Evolutionary conservation across 2,888 invertebrate species (phyloP), one percentile per base, ranked within the genome.

Genomic region (Carabus problematicus): DNA sequence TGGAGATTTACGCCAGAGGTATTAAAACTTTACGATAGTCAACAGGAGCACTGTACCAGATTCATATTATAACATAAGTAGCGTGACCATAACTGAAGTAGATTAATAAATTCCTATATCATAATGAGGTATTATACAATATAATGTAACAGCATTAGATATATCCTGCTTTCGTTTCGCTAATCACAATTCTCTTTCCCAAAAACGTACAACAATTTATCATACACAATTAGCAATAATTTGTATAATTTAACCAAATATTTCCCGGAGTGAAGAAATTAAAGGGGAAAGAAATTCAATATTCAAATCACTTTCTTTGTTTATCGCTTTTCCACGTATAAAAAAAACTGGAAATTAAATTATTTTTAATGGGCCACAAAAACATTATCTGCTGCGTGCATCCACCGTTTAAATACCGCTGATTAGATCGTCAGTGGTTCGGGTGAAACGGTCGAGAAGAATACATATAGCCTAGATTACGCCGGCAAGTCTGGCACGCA

Each of bases 381-480:
- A 45, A 18, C 60, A 60, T 60, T 60, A 18, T 19, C 60, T 45
- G 45, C 14, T 29, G n/a, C 45, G 45, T 29, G 60, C 60, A 60
- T 43, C 60, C 60, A 45, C 60, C 60, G 60, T 60, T 60, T 60
- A 60, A 45, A 45, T 42, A 60, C 60, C 43, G 60, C 60, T 60
- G 60, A 60, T 60, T 60, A 60, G 45, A 60, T 45, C 18, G 60
- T 60, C 29, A 8, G n/a, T 42, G 43, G 60, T 19, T 42, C 7
- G 55, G 60, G 60, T 19, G 29, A 43, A 45, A 45, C 45, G 29
- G 45, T 18, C 60, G 60, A 60, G 43, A 29, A 60, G 60, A 60
- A 60, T 60, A 60, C 60, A 60, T 60, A 60, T 60, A 60, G 60
- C 60, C n/a, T 11, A 60, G 60, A 60, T 60, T 60, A 60, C 60